Evolutionary conservation across 2,113 vertebrate species (phyloP).

Genomic region (Pedetes capensis): DNA sequence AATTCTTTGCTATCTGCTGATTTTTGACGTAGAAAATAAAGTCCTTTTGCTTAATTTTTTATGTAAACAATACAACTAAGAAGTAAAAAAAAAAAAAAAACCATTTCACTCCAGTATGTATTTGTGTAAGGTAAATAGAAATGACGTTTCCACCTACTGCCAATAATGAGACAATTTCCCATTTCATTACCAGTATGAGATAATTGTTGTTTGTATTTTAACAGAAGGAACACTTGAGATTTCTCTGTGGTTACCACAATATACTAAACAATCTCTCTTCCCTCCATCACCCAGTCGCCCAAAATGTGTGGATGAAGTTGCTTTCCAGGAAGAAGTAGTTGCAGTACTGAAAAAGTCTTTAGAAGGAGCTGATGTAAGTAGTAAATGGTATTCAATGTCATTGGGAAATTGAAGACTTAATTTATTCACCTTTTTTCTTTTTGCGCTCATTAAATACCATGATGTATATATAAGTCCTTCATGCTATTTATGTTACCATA

Average conservation of each 20-base stretch:
- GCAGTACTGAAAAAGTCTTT: conserved; percentile 96
- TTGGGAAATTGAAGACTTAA: neutral
- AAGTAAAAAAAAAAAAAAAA: conserved; percentile 21
- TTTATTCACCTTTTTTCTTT: conserved; percentile 6
- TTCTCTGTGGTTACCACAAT: neutral
- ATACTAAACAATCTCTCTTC: neutral
- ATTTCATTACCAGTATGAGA: conserved; percentile 32
- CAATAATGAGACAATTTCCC: neutral
- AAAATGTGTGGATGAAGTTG: conserved; percentile 95
- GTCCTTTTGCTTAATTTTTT: conserved; percentile 30
- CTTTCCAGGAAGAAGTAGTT: conserved; percentile 97
- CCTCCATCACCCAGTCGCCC: conserved; percentile 87
- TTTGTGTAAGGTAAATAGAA: conserved; percentile 41
- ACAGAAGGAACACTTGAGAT: neutral
- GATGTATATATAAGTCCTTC: neutral
- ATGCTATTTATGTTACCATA: neutral
- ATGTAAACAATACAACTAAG: neutral
- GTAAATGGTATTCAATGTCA: neutral
- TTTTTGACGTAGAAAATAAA: conserved; percentile 37
- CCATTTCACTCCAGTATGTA: neutral
- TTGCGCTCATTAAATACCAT: neutral
- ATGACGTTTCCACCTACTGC: neutral
- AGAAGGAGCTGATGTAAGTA: conserved; percentile 96
- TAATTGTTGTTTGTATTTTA: neutral
- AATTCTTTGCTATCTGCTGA: neutral